Conservation (phyloP, 1,140 invertebrate genomes). For the Papilio dardanus region DNA sequence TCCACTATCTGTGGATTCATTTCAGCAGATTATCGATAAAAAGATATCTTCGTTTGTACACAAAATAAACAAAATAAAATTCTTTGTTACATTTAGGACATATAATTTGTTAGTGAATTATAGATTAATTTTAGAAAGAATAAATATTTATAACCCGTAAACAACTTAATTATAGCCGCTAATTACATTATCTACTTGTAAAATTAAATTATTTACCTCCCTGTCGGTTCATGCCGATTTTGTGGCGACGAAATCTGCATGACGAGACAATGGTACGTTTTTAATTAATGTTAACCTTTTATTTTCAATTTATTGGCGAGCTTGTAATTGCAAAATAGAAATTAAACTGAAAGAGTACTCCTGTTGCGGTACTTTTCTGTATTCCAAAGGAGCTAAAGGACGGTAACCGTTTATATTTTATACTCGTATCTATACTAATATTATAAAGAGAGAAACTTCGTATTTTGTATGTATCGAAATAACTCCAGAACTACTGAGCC, state of each 20-base stretch:
- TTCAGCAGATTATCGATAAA: slow-evolving; percentile 14
- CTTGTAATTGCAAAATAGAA: background rate
- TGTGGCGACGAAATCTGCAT: background rate
- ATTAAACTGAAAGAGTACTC: background rate
- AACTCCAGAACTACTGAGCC: too few species aligned
- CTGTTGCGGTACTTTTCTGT: background rate
- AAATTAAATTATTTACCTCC: background rate
- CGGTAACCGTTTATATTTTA: background rate
- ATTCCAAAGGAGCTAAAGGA: background rate
- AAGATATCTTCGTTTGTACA: slow-evolving; percentile 6
- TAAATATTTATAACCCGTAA: background rate
- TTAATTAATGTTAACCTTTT: slow-evolving; percentile 8
- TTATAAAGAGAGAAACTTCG: too few species aligned
- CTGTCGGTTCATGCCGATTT: background rate
- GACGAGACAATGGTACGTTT: background rate
- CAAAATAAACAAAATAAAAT: too few species aligned
- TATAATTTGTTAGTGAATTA: too few species aligned
- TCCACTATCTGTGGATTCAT: slow-evolving; percentile 23
- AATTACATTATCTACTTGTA: background rate
- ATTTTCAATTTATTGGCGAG: background rate
- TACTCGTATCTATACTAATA: background rate
- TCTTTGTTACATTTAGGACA: too few species aligned
- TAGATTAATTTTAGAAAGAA: background rate
- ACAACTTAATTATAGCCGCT: background rate
- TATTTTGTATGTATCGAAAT: too few species aligned